Evolutionary conservation across 2,888 invertebrate species (phyloP), one percentile per base, ranked within the genome.

Genomic region (Sinodicranocentrus sp.): DNA sequence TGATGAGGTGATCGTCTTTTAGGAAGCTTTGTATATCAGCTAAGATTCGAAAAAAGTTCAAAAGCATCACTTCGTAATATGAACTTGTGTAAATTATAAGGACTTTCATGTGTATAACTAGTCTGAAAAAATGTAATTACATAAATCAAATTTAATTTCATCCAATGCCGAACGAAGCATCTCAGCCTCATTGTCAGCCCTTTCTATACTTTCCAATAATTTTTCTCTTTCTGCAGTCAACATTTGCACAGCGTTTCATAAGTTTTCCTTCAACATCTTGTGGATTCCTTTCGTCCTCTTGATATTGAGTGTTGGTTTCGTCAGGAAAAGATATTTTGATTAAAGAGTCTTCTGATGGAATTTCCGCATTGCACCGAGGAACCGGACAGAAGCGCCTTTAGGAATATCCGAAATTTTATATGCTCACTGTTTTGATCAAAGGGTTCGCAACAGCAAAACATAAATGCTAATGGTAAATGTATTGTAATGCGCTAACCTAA

Each of bases 321-420:
- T 72, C 59, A 10, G 28, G 19, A 17, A 77, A 39, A 1, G 33
- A 43, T n/a, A 85, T 59, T 26, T 43, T 54, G 23, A 85, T 78
- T 23, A 78, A 19, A 13, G 72, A 71, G 23, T 82, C 59, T 39
- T 82, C 85, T 0, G 67, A 52, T 0, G 23, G 63, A 13, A 82
- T 78, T 25, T 61, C 54, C 15, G 59, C 54, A 6, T 67, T 80
- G 59, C 86, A 86, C 39, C 75, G 26, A 19, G 21, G 19, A 0
- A 72, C 82, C 25, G 86, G 86, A 63, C 86, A 86, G 44, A 77
- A 52, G 17, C 76, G 57, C 61, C 85, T 86, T n/a, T n/a, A n/a
- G n/a, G n/a, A n/a, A n/a, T n/a, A n/a, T n/a, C n/a, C n/a, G n/a
- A n/a, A n/a, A n/a, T n/a, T n/a, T n/a, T n/a, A n/a, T n/a, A n/a